Percentiles rank a stretch among this genome's conserved stretches.
These are phyloP conservation scores for Drosophila orena DNA, from an alignment of 1,140 invertebrate genomes.

Conservation along the genomic window DNA sequence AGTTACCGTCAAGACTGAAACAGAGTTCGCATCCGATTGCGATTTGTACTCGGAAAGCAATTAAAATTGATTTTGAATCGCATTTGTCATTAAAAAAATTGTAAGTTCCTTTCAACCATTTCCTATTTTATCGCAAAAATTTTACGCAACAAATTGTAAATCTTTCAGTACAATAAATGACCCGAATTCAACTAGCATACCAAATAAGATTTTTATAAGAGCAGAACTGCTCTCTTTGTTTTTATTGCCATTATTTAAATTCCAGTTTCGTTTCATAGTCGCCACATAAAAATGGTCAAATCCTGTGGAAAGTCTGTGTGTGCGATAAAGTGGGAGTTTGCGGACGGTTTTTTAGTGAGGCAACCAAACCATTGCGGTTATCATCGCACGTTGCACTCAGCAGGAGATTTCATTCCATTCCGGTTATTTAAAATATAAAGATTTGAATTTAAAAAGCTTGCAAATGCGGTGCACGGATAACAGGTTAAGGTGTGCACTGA, in stretches of 20 bases:
- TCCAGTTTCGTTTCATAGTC: not conserved
- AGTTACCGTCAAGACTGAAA: too few relatives aligned
- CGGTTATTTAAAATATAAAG: not conserved
- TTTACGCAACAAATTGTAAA: constrained; percentile 1
- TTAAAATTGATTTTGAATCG: too few relatives aligned
- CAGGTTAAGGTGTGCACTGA: not conserved
- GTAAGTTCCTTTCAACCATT: not conserved
- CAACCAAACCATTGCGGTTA: constrained; percentile 1
- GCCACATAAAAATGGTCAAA: constrained; percentile 12
- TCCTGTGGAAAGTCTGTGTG: not conserved
- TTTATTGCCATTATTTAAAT: constrained; percentile 3
- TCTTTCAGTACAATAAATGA: constrained; percentile 2
- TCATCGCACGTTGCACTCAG: constrained; percentile 8
- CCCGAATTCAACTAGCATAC: not conserved
- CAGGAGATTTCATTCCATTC: not conserved
- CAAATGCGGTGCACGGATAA: not conserved
- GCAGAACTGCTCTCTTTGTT: not conserved
- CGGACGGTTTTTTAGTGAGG: not conserved
- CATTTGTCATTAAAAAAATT: not conserved
- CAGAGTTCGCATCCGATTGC: too few relatives aligned
- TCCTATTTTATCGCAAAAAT: not conserved
- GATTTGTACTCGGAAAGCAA: too few relatives aligned
- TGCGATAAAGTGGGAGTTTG: constrained; percentile 2
- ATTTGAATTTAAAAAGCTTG: constrained; percentile 1
- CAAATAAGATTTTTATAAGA: constrained; percentile 1